Conservation (phyloP, 2,113 vertebrate species). For the Chaetodon trifascialis region DNA sequence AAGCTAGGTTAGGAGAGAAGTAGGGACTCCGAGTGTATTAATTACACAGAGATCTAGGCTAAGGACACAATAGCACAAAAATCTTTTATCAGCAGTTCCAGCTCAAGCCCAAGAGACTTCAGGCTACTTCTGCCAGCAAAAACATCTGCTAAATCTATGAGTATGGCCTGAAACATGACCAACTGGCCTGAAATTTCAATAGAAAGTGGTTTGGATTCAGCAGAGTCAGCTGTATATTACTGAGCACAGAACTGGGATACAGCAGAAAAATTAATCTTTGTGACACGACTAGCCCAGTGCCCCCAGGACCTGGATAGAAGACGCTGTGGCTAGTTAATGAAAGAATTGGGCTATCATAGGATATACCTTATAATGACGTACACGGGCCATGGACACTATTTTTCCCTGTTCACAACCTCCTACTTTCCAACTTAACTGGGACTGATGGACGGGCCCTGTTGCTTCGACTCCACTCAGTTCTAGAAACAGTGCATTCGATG, state of each 20-base stretch:
- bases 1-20: slow-evolving; percentile 34
- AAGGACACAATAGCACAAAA: slow-evolving; percentile 64
- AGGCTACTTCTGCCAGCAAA: slow-evolving; percentile 59
- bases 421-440: slow-evolving; percentile 12
- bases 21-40: slow-evolving; percentile 46
- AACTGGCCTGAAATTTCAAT: slow-evolving; percentile 45
- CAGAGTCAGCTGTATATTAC: slow-evolving; percentile 52
- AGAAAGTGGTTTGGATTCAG: slow-evolving; percentile 41
- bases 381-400: neutral
- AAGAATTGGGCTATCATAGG: neutral
- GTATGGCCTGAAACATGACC: slow-evolving; percentile 57
- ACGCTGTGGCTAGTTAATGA: slow-evolving; percentile 17
- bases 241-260: slow-evolving; percentile 34
- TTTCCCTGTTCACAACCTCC: neutral
- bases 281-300: slow-evolving; percentile 19
- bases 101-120: slow-evolving; percentile 57
- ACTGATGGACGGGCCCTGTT: neutral
- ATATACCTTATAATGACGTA: neutral
- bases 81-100: slow-evolving; percentile 70
- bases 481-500: neutral
- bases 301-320: slow-evolving; percentile 13
- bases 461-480: neutral
- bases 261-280: slow-evolving; percentile 25
- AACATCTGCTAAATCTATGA: slow-evolving; percentile 74
- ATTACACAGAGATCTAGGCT: slow-evolving; percentile 49